Evolutionary conservation across 1,140 invertebrate species (phyloP).

Genomic region (Polypedilum vanderplanki): DNA sequence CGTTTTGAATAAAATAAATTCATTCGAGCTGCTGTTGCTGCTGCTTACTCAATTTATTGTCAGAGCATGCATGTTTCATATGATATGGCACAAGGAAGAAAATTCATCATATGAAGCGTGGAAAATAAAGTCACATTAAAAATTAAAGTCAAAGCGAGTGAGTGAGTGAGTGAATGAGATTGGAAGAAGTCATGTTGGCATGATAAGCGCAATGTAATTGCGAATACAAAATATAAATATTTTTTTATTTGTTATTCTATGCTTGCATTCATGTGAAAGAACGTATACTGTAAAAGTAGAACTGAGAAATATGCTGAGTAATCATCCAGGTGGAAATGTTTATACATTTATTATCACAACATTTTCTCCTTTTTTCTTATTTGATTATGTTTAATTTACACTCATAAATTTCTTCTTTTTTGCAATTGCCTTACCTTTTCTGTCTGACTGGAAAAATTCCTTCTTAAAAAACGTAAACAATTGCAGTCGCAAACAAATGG

Average conservation of each 20-base stretch:
- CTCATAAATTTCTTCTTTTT: background rate
- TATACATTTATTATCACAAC: slow-evolving; percentile 28
- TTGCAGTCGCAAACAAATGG: background rate
- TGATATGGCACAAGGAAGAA: background rate
- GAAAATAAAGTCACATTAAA: slow-evolving; percentile 25
- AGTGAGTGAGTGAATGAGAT: background rate
- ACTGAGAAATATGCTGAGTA: background rate
- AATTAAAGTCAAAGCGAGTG: background rate
- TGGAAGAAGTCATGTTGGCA: background rate
- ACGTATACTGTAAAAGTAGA: background rate
- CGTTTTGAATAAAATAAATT: slow-evolving; percentile 3
- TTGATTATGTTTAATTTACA: slow-evolving; percentile 27
- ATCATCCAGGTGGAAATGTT: slow-evolving; percentile 24
- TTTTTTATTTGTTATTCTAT: slow-evolving; percentile 20
- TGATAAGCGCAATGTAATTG: slow-evolving; percentile 23
- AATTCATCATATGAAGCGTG: background rate
- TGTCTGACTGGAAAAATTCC: slow-evolving; percentile 32
- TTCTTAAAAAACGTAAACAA: background rate
- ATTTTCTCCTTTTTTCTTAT: slow-evolving; percentile 15
- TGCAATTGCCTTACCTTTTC: no score
- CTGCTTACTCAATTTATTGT: background rate
- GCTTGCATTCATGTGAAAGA: slow-evolving; percentile 1
- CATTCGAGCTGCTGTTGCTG: background rate
- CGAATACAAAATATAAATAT: background rate
- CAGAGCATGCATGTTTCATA: background rate